phyloP scores from a whole-genome alignment of 2,888 invertebrate species.

The Calameuta idolon region DNA sequence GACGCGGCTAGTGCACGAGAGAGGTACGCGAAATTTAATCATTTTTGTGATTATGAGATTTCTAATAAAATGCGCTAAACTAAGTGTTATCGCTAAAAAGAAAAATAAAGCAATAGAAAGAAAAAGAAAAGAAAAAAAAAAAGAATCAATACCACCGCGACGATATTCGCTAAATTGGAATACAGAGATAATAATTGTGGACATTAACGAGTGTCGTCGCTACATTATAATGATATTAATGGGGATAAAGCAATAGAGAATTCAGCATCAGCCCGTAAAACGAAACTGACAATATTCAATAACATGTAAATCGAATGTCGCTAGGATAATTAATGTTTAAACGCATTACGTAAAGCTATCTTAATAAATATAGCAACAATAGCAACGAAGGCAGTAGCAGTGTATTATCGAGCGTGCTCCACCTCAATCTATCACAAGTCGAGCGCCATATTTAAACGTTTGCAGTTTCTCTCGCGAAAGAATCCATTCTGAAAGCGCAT shows the following conservation, averaged over 20 bases:
- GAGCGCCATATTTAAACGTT: slow-evolving; percentile 4
- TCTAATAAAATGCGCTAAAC: background rate
- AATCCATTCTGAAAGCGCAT: background rate
- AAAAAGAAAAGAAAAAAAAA: slow-evolving; percentile 1
- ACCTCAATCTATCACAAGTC: slow-evolving; percentile 10
- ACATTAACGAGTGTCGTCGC: background rate
- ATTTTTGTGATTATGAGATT: background rate
- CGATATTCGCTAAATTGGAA: background rate
- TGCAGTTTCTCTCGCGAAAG: background rate
- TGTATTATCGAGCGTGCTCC: slow-evolving; percentile 14
- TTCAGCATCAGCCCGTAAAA: background rate
- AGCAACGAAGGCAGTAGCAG: slow-evolving; percentile 24
- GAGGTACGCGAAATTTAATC: background rate
- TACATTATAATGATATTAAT: background rate
- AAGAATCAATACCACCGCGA: background rate
- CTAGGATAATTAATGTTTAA: slow-evolving; percentile 9
- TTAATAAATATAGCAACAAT: slow-evolving; percentile 23
- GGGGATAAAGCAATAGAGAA: background rate
- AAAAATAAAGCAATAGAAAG: background rate
- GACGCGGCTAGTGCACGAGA: background rate
- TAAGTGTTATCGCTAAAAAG: background rate
- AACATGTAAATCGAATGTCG: background rate
- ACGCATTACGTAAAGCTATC: slow-evolving; percentile 23
- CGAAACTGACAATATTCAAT: background rate
- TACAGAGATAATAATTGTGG: background rate